A percentile compares a stretch with the other conserved stretches of the same genome.
Evolutionary conservation across 1,140 invertebrate species (phyloP).

Genomic region (Thaumetopoea pityocampa): DNA sequence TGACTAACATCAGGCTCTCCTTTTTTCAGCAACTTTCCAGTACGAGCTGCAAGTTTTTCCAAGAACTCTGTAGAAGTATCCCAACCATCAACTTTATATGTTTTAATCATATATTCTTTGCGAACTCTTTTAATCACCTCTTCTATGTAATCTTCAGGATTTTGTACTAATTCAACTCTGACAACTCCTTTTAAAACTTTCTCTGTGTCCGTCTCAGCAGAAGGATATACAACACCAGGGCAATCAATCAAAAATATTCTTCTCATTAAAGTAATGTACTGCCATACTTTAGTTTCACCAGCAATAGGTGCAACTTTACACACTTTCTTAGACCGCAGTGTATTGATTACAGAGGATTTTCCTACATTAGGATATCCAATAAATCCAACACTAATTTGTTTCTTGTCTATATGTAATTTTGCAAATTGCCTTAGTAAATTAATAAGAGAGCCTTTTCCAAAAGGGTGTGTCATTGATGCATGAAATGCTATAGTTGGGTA

Average conservation of each 20-base stretch:
- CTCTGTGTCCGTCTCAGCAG: slow-evolving; percentile 93
- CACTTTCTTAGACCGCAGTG: slow-evolving; percentile 94
- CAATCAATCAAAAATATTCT: slow-evolving; percentile 99
- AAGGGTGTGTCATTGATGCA: slow-evolving; percentile 97
- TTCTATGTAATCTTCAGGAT: slow-evolving; percentile 96
- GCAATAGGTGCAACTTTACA: slow-evolving; percentile 99
- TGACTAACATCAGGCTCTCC: slow-evolving; percentile 95
- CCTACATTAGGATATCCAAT: slow-evolving; percentile 99
- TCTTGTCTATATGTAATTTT: slow-evolving; percentile 96
- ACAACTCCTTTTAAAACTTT: slow-evolving; percentile 98
- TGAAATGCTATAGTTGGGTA: slow-evolving; percentile 99
- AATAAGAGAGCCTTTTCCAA: slow-evolving; percentile 98
- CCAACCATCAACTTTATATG: slow-evolving; percentile 93
- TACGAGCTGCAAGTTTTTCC: slow-evolving; percentile 90
- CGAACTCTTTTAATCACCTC: slow-evolving; percentile 92
- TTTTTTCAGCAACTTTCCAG: slow-evolving; percentile 95
- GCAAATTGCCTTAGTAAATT: slow-evolving; percentile 97
- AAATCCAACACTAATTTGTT: slow-evolving; percentile 99
- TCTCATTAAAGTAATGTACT: slow-evolving; percentile 99
- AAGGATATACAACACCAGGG: slow-evolving; percentile 98
- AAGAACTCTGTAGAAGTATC: slow-evolving; percentile 91
- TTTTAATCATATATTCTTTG: slow-evolving; percentile 92
- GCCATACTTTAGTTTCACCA: slow-evolving; percentile 99
- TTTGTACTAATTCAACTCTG: slow-evolving; percentile 94
- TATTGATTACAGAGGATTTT: slow-evolving; percentile 99